phyloP scores from a whole-genome alignment of 1,140 invertebrate genomes.

The Drosophila suzukii region DNA sequence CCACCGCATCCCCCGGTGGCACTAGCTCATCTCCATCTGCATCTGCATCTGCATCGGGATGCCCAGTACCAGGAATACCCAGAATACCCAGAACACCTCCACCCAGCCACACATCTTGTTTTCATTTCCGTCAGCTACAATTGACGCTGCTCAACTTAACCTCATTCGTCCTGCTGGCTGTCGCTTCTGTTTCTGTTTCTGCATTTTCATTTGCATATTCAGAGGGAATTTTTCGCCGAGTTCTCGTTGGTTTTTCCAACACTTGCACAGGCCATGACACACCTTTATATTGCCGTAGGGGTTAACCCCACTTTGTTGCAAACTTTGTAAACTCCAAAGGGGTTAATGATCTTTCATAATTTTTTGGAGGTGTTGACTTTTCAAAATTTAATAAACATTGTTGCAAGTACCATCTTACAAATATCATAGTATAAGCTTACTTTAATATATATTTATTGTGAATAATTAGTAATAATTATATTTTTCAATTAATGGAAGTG shows the following conservation, averaged over 20 bases:
- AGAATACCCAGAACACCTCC: not conserved
- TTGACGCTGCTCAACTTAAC: constrained; percentile 83
- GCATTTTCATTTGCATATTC: constrained; percentile 79
- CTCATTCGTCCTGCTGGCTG: constrained; percentile 68
- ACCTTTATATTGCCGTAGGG: constrained; percentile 37
- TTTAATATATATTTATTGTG: no score
- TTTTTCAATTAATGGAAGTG: no score
- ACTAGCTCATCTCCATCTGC: constrained; percentile 17
- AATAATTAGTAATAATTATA: no score
- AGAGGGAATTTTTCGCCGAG: constrained; percentile 49
- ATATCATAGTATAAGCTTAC: no score
- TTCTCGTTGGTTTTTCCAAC: constrained; percentile 56
- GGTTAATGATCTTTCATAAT: constrained; percentile 8
- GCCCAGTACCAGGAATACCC: not conserved
- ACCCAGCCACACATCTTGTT: constrained; percentile 68
- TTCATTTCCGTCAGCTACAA: constrained; percentile 83
- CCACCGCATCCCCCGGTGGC: constrained; percentile 17
- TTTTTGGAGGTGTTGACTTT: not conserved
- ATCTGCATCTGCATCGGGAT: constrained; percentile 19
- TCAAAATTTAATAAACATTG: no score
- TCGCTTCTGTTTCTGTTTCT: constrained; percentile 34
- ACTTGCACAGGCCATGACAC: constrained; percentile 54
- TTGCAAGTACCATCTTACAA: no score
- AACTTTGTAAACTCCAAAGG: constrained; percentile 8
- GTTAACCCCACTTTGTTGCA: constrained; percentile 27